These are phyloP conservation scores for Scaptomyza polygonia DNA, from an alignment of 2,888 invertebrate genomes.

Conservation along the genomic window DNA sequence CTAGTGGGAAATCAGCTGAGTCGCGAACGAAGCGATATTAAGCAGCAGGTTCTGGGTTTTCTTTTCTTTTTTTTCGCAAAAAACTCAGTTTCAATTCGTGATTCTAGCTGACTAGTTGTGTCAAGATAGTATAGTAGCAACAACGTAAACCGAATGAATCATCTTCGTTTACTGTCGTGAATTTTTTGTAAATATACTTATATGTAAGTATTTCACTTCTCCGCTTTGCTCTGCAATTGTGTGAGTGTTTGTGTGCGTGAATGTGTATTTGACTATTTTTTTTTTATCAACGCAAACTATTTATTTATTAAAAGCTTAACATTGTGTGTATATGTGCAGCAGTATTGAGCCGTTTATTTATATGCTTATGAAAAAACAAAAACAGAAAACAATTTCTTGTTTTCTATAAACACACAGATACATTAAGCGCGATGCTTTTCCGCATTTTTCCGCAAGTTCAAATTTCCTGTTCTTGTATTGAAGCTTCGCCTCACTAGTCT, in stretches of 20 bases:
- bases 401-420: slow-evolving; percentile 26
- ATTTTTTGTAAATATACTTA: slow-evolving; percentile 29
- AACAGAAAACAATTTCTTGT: slow-evolving; percentile 53
- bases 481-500: slow-evolving; percentile 7
- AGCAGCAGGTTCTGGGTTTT: slow-evolving; percentile 75
- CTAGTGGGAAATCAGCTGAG: slow-evolving; percentile 59
- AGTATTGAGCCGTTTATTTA: slow-evolving; percentile 47
- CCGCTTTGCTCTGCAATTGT: slow-evolving; percentile 24
- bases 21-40: slow-evolving; percentile 35
- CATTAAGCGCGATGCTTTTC: slow-evolving; percentile 52
- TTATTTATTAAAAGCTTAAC: slow-evolving; percentile 51
- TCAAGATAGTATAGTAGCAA: slow-evolving; percentile 39
- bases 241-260: slow-evolving; percentile 6
- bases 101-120: slow-evolving; percentile 74
- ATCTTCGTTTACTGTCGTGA: slow-evolving; percentile 64
- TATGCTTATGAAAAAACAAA: slow-evolving; percentile 25
- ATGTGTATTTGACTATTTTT: slow-evolving; percentile 27
- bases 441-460: slow-evolving; percentile 70
- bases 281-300: slow-evolving; percentile 60
- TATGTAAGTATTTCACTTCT: slow-evolving; percentile 27
- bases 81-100: slow-evolving; percentile 76
- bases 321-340: slow-evolving; percentile 49
- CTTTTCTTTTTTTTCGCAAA: slow-evolving; percentile 60
- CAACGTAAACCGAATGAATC: slow-evolving; percentile 62
- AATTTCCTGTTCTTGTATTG: slow-evolving; percentile 72